phyloP scores from a whole-genome alignment of 2,888 invertebrate genomes.

The Quadriops clusia region DNA sequence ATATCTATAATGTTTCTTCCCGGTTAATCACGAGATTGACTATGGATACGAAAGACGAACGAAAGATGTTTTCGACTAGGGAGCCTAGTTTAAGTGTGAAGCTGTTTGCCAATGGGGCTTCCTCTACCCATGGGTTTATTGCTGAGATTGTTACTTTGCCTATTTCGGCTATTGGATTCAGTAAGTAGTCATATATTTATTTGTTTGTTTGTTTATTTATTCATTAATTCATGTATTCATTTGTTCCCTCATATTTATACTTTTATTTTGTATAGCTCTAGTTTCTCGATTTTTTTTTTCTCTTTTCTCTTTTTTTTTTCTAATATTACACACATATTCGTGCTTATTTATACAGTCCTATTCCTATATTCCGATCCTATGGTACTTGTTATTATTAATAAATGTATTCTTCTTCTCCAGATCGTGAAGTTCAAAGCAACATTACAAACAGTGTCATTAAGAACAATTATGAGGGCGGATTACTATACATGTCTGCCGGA shows the following conservation, averaged over 20 bases:
- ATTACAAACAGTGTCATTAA: slow-evolving; percentile 70
- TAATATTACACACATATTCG: too few species aligned
- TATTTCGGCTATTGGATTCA: slow-evolving; percentile 78
- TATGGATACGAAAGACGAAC: slow-evolving; percentile 57
- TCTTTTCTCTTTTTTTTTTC: slow-evolving; percentile 11
- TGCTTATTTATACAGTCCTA: too few species aligned
- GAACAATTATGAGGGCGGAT: slow-evolving; percentile 76
- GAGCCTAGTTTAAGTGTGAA: slow-evolving; percentile 78
- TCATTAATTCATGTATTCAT: too few species aligned
- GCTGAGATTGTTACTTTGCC: slow-evolving; percentile 94
- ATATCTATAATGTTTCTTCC: slow-evolving; percentile 76
- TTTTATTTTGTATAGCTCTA: slow-evolving; percentile 4
- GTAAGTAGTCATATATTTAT: slow-evolving; percentile 44
- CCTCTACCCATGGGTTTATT: slow-evolving; percentile 88
- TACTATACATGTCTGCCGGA: slow-evolving; percentile 81
- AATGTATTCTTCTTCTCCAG: slow-evolving; percentile 40
- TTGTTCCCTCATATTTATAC: too few species aligned
- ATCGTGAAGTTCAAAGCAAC: slow-evolving; percentile 84
- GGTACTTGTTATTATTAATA: too few species aligned
- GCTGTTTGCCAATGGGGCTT: slow-evolving; percentile 89
- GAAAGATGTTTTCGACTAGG: slow-evolving; percentile 61
- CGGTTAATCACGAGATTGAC: slow-evolving; percentile 60
- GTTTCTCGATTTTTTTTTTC: background rate
- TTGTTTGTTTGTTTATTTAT: too few species aligned
- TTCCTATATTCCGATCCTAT: too few species aligned